These are phyloP conservation scores for Stylophora pistillata DNA, from an alignment of 64 coral and sea anemone genomes.

Conservation along the genomic window DNA sequence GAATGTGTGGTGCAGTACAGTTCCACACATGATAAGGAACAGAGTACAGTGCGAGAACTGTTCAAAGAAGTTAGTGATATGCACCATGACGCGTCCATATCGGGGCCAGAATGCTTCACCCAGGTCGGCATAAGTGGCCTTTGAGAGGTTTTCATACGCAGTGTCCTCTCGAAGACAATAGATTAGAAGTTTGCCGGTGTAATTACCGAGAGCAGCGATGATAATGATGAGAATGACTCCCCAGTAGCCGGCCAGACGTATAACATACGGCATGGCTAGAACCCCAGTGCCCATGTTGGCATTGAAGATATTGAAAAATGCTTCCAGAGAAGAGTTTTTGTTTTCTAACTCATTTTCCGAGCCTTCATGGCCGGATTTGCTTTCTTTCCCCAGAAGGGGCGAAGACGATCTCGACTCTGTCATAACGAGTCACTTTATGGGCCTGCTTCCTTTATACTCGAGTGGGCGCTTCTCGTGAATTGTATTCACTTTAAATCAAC, in stretches of 20 bases:
- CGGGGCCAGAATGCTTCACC: conserved; percentile 89
- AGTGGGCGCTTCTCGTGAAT: neutral
- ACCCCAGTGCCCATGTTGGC: conserved; percentile 95
- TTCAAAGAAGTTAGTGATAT: conserved; percentile 90
- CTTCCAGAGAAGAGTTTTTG: conserved; percentile 78
- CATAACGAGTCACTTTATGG: neutral
- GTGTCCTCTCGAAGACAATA: conserved; percentile 87
- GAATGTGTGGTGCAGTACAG: conserved; percentile 89
- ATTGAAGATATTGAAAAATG: conserved; percentile 96
- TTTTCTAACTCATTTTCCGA: conserved; percentile 41
- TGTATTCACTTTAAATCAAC: neutral
- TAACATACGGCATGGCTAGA: conserved; percentile 87
- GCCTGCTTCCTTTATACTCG: neutral
- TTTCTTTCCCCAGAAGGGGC: conserved; percentile 14
- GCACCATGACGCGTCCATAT: conserved; percentile 86
- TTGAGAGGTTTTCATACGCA: conserved; percentile 60
- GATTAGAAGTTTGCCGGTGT: conserved; percentile 88
- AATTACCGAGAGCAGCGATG: conserved; percentile 83
- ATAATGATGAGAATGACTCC: conserved; percentile 84
- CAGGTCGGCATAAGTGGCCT: conserved; percentile 80
- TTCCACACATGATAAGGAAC: conserved; percentile 95
- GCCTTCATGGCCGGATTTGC: neutral
- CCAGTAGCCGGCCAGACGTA: conserved; percentile 89
- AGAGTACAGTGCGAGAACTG: conserved; percentile 92
- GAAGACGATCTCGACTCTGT: conserved; percentile 21